A percentile compares a stretch with the other conserved stretches of the same genome.
phyloP scores from a whole-genome alignment of 2,888 invertebrate genomes.

The Dolichopus griseipennis region DNA sequence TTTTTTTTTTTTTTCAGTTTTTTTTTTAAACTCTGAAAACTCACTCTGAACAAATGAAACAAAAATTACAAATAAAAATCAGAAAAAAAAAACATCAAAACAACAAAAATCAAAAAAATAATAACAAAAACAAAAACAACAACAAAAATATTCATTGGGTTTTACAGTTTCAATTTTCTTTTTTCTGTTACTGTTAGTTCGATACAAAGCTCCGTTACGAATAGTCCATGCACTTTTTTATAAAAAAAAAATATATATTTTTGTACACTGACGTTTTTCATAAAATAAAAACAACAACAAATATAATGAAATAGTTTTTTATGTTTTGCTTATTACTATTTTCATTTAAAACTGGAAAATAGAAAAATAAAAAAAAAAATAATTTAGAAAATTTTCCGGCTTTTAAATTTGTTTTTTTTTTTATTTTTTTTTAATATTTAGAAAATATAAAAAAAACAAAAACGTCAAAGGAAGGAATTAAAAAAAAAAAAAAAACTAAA shows the following conservation, averaged over 20 bases:
- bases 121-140: not conserved
- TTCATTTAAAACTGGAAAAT: not conserved
- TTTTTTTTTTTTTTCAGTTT: too few relatives aligned
- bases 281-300: not conserved
- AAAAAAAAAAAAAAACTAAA: not conserved
- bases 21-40: too few relatives aligned
- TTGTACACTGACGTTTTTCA: not conserved
- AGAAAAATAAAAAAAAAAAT: not conserved
- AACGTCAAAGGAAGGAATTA: too few relatives aligned
- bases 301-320: not conserved
- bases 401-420: not conserved
- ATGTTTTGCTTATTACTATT: too few relatives aligned
- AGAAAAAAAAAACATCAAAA: not conserved
- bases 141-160: not conserved
- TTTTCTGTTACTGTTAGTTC: not conserved
- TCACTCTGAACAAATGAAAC: not conserved
- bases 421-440: not conserved
- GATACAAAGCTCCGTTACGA: constrained; percentile 6
- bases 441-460: not conserved
- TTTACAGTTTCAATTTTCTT: constrained; percentile 6
- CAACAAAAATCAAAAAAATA: not conserved
- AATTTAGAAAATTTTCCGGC: not conserved
- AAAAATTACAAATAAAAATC: not conserved
- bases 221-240: not conserved
- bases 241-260: too few relatives aligned